These are phyloP conservation scores for Plestiodon gilberti DNA, from an alignment of 2,113 vertebrate species.

Conservation along the genomic window DNA sequence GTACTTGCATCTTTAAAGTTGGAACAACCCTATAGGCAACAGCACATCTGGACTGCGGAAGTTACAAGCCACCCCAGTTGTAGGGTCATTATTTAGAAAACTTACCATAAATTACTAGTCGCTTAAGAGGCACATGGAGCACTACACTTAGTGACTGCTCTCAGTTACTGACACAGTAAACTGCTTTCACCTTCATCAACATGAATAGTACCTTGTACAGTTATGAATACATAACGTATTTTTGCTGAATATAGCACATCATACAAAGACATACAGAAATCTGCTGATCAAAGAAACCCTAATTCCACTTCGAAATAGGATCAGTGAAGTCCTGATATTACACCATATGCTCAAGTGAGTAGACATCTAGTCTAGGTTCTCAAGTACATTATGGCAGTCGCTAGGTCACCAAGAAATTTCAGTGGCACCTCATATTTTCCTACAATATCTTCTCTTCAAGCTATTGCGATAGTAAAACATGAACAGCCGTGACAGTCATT, in stretches of 20 bases:
- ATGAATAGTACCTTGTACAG: background rate
- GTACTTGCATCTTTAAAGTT: background rate
- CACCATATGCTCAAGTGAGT: background rate
- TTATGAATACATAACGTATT: background rate
- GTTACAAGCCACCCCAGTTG: constrained; percentile 18
- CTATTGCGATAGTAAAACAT: no score
- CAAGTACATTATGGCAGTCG: background rate
- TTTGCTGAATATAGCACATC: background rate
- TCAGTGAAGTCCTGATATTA: background rate
- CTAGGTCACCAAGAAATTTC: no score
- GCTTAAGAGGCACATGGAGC: constrained; percentile 53
- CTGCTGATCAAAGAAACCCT: background rate
- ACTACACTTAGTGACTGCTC: constrained; percentile 61
- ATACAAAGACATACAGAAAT: background rate
- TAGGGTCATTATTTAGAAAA: constrained; percentile 52
- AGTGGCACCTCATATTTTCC: no score
- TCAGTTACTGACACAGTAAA: constrained; percentile 69
- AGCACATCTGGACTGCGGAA: background rate
- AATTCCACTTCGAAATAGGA: background rate
- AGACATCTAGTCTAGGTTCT: background rate
- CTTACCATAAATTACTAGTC: constrained; percentile 53
- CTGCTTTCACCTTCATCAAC: constrained; percentile 37
- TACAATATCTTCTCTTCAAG: no score
- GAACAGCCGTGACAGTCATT: no score
- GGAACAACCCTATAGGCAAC: background rate